A percentile compares a stretch with the other conserved stretches of the same genome.
Conservation (phyloP, 1,140 invertebrate genomes). For the Tenebrio molitor region DNA sequence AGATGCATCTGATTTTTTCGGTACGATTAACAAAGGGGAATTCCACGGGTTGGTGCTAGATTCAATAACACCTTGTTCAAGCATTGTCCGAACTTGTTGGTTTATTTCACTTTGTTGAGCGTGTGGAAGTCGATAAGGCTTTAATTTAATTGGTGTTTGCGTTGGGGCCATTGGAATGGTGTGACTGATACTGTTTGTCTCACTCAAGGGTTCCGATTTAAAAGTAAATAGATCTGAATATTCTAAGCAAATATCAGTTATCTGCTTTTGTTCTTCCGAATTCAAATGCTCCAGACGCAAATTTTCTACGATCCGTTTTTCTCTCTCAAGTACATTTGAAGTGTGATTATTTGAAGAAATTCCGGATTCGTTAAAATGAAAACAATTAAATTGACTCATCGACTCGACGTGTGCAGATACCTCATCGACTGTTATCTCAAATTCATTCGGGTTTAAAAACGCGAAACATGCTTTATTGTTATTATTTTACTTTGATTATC, state of each 20-base stretch:
- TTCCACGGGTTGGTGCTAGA: constrained; percentile 44
- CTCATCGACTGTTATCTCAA: too few species aligned
- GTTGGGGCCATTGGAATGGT: constrained; percentile 1
- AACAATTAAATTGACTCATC: background rate
- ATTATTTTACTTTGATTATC: background rate
- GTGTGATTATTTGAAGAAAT: background rate
- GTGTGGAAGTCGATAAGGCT: constrained; percentile 49
- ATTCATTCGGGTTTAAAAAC: too few species aligned
- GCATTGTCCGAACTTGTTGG: constrained; percentile 50
- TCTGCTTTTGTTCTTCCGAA: background rate
- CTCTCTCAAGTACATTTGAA: background rate
- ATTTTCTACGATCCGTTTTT: background rate
- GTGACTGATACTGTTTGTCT: constrained; percentile 21
- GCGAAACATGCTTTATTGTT: background rate
- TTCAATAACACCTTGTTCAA: constrained; percentile 49
- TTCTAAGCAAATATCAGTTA: background rate
- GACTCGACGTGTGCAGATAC: too few species aligned
- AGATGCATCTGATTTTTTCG: constrained; percentile 53
- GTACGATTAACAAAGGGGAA: constrained; percentile 51
- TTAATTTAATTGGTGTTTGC: constrained; percentile 9
- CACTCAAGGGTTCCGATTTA: background rate
- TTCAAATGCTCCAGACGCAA: background rate
- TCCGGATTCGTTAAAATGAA: background rate
- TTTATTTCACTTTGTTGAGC: constrained; percentile 53
- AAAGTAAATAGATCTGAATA: background rate